Conservation (phyloP, 1,140 invertebrate genomes). For the Anastatus disparis region DNA sequence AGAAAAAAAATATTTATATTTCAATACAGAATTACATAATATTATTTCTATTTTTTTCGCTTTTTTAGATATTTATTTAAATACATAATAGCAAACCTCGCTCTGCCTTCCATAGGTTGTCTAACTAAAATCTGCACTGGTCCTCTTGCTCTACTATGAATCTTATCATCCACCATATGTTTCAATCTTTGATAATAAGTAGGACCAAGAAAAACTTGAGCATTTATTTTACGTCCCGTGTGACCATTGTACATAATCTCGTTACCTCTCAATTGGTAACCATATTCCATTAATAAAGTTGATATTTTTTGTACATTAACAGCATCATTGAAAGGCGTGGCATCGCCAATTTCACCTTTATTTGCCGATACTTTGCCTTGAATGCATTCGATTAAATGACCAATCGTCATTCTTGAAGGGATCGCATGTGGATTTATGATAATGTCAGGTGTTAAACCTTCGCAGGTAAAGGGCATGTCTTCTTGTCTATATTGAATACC, state of each 20-base stretch:
- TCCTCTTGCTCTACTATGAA: constrained; percentile 52
- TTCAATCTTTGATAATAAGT: constrained; percentile 54
- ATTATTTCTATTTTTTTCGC: no score
- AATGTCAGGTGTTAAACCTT: constrained; percentile 52
- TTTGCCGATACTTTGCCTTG: constrained; percentile 53
- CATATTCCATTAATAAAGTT: constrained; percentile 52
- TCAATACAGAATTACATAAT: no score
- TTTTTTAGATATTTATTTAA: no score
- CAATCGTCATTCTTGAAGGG: constrained; percentile 55
- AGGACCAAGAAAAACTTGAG: constrained; percentile 53
- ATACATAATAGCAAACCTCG: no score
- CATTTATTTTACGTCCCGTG: constrained; percentile 53
- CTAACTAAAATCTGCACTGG: constrained; percentile 51
- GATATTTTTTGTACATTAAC: constrained; percentile 55
- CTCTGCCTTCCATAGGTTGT: constrained; percentile 52
- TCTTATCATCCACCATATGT: constrained; percentile 55
- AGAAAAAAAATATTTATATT: no score
- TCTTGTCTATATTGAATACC: constrained; percentile 54
- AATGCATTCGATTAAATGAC: constrained; percentile 54
- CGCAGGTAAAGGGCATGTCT: constrained; percentile 54
- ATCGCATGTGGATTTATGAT: constrained; percentile 55
- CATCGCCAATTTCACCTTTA: constrained; percentile 54
- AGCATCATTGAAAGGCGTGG: constrained; percentile 54
- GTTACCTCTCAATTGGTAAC: constrained; percentile 51
- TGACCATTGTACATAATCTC: constrained; percentile 54